phyloP scores from a whole-genome alignment of 2,888 invertebrate genomes.

The Phragmatobia fuliginosa region DNA sequence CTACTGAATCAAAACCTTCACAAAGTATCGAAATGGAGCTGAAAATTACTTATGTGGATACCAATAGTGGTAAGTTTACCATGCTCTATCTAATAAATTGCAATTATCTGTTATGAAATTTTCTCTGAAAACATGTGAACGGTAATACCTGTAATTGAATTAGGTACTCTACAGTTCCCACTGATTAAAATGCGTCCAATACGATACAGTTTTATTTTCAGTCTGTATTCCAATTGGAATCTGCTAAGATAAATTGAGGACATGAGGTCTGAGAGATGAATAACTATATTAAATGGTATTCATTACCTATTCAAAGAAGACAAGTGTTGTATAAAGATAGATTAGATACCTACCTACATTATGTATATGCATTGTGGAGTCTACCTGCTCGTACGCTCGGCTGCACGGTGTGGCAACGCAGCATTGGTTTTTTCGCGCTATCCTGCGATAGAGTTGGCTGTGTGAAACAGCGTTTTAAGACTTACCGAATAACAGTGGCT shows the following conservation, averaged over 20 bases:
- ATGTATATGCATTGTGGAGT: slow-evolving; percentile 69
- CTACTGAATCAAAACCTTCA: slow-evolving; percentile 81
- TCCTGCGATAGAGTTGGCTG: slow-evolving; percentile 75
- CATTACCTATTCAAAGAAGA: slow-evolving; percentile 68
- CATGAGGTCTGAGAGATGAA: slow-evolving; percentile 71
- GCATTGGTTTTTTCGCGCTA: slow-evolving; percentile 81
- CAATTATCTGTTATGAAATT: slow-evolving; percentile 20
- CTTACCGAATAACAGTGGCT: slow-evolving; percentile 63
- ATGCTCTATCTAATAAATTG: slow-evolving; percentile 33
- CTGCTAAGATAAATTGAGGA: slow-evolving; percentile 68
- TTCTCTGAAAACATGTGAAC: slow-evolving; percentile 9
- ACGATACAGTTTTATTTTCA: slow-evolving; percentile 32
- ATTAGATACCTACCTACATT: slow-evolving; percentile 57
- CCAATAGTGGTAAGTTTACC: slow-evolving; percentile 85
- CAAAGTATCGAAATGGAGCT: slow-evolving; percentile 86
- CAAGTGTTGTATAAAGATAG: slow-evolving; percentile 77
- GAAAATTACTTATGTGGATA: slow-evolving; percentile 88
- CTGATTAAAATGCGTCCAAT: slow-evolving; percentile 2
- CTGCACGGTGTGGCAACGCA: slow-evolving; percentile 84
- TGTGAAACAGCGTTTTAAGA: slow-evolving; percentile 70
- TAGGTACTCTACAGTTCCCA: neutral
- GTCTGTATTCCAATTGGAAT: slow-evolving; percentile 65
- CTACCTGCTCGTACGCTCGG: slow-evolving; percentile 81
- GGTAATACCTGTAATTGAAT: slow-evolving; percentile 12
- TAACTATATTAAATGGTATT: slow-evolving; percentile 53